Base-by-base conservation (phyloP, 2,888 invertebrate species). In the Mongoloraphidia duomilia region DNA sequence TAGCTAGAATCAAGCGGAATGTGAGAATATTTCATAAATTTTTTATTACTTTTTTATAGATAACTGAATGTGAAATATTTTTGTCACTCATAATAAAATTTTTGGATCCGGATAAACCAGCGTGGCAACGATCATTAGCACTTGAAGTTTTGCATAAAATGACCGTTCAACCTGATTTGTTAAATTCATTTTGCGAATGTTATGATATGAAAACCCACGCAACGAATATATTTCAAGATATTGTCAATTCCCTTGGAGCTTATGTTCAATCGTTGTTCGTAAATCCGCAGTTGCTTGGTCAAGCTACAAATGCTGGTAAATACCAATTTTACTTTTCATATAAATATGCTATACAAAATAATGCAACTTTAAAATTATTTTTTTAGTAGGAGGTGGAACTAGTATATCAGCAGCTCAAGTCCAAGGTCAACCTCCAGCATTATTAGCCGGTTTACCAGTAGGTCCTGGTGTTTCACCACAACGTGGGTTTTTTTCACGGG, bases 11-110 rank as follows among this genome's bases (percentile, higher is more conserved):
- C 9, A 39, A 9, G 39, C 14, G 39, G 40, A n/a, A 36, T 36
- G 36, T 36, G 10, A 10, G 36, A 36, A 8, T n/a, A 12, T 38
- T 38, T 42, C 26, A 2, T 10, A 26, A 26, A 9, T 14, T 34
- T 11, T 35, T 34, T 34, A 34, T 56, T 44, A 50, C 43, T 47
- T 34, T 48, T 56, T 61, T 63, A 9, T 63, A 88, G 90, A 82
- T 91, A 34, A 97, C 97, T 0, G 96, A 98, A 68, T 96, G 96
- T 68, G 98, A 98, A 71, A 97, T 98, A 63, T 97, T 98, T 69
- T 73, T 98, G 41, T 95, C 96, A 0, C 72, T 97, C 46, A 87
- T 98, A 47, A 90, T 97, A 37, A 96, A 97, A 68, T 97, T 98
- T 70, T 72, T 97, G 65, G 97, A 97, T 65, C 88, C 91, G 0